Conservation (phyloP, 2,113 vertebrate genomes). For the Tenrec ecaudatus region DNA sequence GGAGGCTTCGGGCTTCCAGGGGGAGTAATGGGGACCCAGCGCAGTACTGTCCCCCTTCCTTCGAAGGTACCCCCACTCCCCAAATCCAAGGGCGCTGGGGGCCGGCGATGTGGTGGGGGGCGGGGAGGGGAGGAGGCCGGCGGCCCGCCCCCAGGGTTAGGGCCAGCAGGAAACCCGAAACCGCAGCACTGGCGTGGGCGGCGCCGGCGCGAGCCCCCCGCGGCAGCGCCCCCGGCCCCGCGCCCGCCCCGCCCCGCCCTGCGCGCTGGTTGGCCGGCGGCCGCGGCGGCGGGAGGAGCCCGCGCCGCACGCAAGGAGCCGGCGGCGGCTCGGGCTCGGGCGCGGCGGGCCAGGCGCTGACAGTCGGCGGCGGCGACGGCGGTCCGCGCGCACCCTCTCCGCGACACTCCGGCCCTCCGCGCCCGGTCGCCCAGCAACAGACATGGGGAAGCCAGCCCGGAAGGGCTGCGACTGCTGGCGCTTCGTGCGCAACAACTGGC, state of each 20-base stretch:
- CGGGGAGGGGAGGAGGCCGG: not conserved
- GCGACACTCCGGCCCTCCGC: not conserved
- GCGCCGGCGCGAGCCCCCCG: not conserved
- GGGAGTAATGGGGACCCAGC: not conserved
- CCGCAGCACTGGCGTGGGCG: not conserved
- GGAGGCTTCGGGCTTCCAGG: not conserved
- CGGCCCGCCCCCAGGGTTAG: not conserved
- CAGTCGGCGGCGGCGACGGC: too few species aligned
- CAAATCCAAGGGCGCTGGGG: rapidly evolving
- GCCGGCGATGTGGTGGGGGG: not conserved
- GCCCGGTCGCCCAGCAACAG: constrained; percentile 73
- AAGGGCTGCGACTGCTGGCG: constrained; percentile 86
- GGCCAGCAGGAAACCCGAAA: not conserved
- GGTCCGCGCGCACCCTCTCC: not conserved
- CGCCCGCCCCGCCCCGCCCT: constrained; percentile 60
- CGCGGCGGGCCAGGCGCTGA: not conserved
- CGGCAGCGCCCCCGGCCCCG: not conserved
- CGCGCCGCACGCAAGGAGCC: constrained; percentile 40
- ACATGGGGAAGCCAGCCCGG: constrained; percentile 88
- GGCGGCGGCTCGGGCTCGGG: not conserved
- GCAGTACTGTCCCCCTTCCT: not conserved
- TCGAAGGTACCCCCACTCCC: not conserved
- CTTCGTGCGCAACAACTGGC: constrained; percentile 93
- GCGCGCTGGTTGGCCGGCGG: constrained; percentile 69
- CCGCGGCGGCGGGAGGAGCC: constrained; percentile 70